Conservation (phyloP, 2,113 vertebrate genomes). For the Tychaedon coryphoeus region DNA sequence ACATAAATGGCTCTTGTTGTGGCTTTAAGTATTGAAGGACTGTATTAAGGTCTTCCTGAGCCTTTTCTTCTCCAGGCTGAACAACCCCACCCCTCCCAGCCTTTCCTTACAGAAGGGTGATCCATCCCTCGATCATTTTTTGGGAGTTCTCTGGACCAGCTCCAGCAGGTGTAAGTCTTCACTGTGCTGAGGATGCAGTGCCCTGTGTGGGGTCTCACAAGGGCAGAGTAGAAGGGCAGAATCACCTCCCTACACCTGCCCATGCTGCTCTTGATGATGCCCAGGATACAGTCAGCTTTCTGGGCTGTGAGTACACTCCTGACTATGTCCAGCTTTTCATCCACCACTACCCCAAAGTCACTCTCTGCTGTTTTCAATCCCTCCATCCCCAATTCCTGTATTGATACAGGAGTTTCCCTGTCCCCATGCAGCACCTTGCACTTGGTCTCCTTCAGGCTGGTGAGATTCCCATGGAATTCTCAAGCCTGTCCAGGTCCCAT, state of each 20-base stretch:
- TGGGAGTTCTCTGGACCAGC: neutral
- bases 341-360: neutral
- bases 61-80: neutral
- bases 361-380: neutral
- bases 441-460: neutral
- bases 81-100: neutral
- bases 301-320: neutral
- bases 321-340: neutral
- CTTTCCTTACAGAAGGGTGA: neutral
- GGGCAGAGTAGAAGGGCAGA: neutral
- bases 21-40: neutral
- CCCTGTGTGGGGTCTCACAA: accelerated
- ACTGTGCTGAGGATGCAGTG: neutral
- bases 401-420: neutral
- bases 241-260: neutral
- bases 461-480: neutral
- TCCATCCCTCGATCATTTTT: neutral
- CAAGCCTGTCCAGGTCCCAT: neutral
- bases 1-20: neutral
- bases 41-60: neutral
- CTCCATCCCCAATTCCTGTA: neutral
- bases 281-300: accelerated
- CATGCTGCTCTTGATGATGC: neutral
- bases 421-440: neutral
- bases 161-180: neutral